Base-by-base conservation (phyloP, 2,888 invertebrate species). In the Rotaria socialis region DNA sequence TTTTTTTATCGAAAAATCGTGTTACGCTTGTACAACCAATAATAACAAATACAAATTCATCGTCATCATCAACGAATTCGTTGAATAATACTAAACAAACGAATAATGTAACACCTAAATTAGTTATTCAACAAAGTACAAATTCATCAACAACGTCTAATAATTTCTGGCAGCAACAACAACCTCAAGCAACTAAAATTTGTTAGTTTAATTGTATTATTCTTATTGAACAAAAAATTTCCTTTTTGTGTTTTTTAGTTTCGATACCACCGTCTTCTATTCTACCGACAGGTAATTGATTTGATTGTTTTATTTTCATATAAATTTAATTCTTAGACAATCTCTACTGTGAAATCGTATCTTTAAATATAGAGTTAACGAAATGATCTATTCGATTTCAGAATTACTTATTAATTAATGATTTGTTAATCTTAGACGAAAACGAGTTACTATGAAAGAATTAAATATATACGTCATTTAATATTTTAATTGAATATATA, bases 51-150 rank as follows among this genome's bases (percentile, higher is more conserved):
- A 27, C 67, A 16, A 67, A 19, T n/a, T 80, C 80, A 24, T 75
- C 75, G 2, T 41, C 75, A 35, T 41, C 74, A 41, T 1, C 43
- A 80, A n/a, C 80, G 8, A 80, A 43, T 24, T 24, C 10, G 2
- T 11, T 47, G 47, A 52, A 52, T 52, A 52, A 52, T 52, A 14
- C 16, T 52, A 52, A 52, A 52, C 52, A 52, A 52, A 52, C 52
- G 52, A 80, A 47, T 80, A 80, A 43, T 80, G 22, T 47, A 0
- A 80, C 75, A 47, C 80, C 43, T n/a, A 80, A 80, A 80, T n/a
- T 80, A 47, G 80, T 80, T 47, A 80, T 80, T 11, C 80, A 80
- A n/a, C 80, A 43, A n/a, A 80, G 14, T 80, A 47, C 80, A 80
- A 80, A 47, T 47, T 47, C 47, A 6, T 67, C 35, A 27, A 27